A percentile compares a stretch with the other conserved stretches of the same genome.
Evolutionary conservation across 2,797 vertebrate species (phyloP).

Genomic region (Pygocentrus nattereri): DNA sequence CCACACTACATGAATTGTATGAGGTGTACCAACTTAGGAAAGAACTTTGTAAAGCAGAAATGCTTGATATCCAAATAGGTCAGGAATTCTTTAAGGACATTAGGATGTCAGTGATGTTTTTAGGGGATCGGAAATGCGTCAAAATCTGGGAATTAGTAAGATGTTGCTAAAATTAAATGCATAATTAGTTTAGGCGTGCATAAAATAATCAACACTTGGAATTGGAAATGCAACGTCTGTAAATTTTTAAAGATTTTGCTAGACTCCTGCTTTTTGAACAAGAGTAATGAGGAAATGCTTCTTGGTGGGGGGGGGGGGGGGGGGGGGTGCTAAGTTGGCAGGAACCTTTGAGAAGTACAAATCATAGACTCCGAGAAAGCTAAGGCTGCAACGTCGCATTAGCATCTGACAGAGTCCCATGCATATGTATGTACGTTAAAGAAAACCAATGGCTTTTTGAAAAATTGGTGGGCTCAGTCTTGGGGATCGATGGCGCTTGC

Average conservation of each 20-base stretch:
- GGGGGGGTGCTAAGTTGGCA: not conserved
- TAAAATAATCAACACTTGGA: constrained; percentile 4
- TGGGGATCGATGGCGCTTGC: constrained; percentile 26
- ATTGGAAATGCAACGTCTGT: not conserved
- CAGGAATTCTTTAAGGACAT: constrained; percentile 33
- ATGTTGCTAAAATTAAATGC: constrained; percentile 32
- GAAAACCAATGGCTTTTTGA: not conserved
- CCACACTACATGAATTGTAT: too few relatives aligned
- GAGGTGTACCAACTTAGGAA: not conserved
- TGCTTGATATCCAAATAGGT: constrained; percentile 38
- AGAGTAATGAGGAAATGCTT: not conserved
- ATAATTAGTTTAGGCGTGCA: constrained; percentile 27
- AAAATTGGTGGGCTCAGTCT: constrained; percentile 8
- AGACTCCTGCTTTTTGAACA: not conserved
- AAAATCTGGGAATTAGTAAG: not conserved
- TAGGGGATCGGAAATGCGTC: not conserved
- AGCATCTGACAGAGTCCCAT: not conserved
- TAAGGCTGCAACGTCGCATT: not conserved
- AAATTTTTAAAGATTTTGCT: not conserved
- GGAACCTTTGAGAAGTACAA: not conserved
- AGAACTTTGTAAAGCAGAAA: not conserved
- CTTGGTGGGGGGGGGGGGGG: not conserved
- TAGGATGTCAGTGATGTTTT: constrained; percentile 19
- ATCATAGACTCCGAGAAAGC: not conserved
- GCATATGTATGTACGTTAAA: not conserved